Percentiles rank a stretch among this genome's conserved stretches.
phyloP scores from a whole-genome alignment of 2,797 vertebrate species.

The Sarcoramphus papa region DNA sequence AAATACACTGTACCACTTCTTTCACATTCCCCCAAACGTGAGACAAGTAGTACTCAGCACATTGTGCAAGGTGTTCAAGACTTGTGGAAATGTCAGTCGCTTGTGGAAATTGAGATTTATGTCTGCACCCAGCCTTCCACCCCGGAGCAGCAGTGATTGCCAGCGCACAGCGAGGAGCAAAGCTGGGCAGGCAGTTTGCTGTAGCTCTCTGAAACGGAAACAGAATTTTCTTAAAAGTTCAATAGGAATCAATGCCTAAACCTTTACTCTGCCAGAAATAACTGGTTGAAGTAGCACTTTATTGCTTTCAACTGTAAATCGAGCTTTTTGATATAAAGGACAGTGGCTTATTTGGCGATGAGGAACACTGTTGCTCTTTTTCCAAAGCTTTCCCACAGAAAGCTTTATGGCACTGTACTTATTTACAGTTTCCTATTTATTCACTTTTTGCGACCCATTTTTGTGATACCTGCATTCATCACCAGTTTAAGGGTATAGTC shows the following conservation, averaged over 20 bases:
- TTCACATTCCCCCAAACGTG: background rate
- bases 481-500: background rate
- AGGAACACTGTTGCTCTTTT: background rate
- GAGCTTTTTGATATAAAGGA: background rate
- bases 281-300: background rate
- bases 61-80: background rate
- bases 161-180: background rate
- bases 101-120: background rate
- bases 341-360: background rate
- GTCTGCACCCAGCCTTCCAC: background rate
- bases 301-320: background rate
- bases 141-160: background rate
- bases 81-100: background rate
- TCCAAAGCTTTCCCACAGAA: background rate
- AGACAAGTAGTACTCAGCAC: background rate
- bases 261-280: background rate
- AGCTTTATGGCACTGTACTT: background rate
- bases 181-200: background rate
- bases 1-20: background rate
- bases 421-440: background rate
- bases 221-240: background rate
- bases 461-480: background rate
- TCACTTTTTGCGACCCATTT: background rate
- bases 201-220: background rate
- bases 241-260: background rate